Base-by-base conservation (phyloP, 2,797 vertebrate genomes). In the Helicolenus hilgendorfi region DNA sequence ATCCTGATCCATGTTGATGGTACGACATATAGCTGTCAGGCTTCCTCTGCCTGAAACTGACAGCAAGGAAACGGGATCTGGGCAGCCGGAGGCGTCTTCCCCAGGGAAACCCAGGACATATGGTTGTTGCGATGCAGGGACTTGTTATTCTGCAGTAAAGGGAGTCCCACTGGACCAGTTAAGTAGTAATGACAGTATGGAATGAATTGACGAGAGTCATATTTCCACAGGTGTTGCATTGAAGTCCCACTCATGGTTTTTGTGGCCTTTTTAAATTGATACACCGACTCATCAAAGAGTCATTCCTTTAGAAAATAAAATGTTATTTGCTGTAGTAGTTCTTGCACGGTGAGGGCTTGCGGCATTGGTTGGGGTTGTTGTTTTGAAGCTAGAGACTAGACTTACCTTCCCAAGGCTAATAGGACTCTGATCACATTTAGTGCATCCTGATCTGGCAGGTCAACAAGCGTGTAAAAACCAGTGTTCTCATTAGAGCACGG, bases 81-180 rank as follows among this genome's bases (percentile, higher is more conserved):
- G 75, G 82, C 89, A 86, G 92, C 91, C 77, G 69, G 88, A 95
- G 89, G 89, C 90, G 7, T 85, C 65, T 35, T 94, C 95, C 94
- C 92, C 67, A 5, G 87, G 95, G 95, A 92, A 72, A 15, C 38
- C 38, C 36, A 70, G 83, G 87, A 95, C 97, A 98, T 97, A 97
- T 97, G 96, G 96, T 62, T 90, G 91, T 83, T 90, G 89, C 68
- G 71, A 95, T 85, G 83, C 89, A 88, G 88, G 86, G 87, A 92
- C 95, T 94, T 96, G 95, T 97, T 97, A 95, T 96, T 96, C 73
- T 87, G 83, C 85, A 82, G 73, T 72, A 90, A 95, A 95, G 75
- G 76, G 67, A 94, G 92, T 94, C 97, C 94, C 93, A 56, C 18
- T 45, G 93, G 97, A 93, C 91, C 93, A 91, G 89, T 97, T 96